These are phyloP conservation scores for Pseudomyrmex gracilis DNA, from an alignment of 1,140 invertebrate species.

Conservation along the genomic window DNA sequence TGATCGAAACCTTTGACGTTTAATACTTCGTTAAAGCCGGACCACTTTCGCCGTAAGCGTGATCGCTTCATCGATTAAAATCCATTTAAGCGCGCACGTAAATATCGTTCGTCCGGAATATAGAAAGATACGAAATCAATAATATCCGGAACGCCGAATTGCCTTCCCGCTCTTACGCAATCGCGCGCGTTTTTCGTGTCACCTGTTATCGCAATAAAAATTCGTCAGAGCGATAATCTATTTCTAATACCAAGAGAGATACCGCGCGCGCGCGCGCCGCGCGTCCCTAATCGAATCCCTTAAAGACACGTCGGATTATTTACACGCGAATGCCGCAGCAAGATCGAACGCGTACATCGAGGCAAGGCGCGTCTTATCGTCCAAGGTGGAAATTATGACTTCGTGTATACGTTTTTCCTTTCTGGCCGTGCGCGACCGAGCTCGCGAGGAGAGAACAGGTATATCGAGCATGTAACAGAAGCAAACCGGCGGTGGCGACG, in stretches of 20 bases:
- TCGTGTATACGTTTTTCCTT: conserved; percentile 39
- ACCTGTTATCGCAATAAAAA: conserved; percentile 51
- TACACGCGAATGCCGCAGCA: conserved; percentile 8
- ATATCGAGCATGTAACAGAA: conserved; percentile 50
- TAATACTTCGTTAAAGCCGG: conserved; percentile 44
- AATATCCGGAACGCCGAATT: conserved; percentile 47
- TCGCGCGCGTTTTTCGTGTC: conserved; percentile 25
- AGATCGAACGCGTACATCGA: conserved; percentile 33
- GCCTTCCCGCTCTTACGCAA: conserved; percentile 5
- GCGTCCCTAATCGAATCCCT: conserved; percentile 9
- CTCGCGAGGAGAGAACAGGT: conserved; percentile 30
- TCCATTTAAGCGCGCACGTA: conserved; percentile 39
- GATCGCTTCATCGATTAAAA: conserved; percentile 56
- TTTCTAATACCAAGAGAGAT: conserved; percentile 31
- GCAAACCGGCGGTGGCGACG: neutral
- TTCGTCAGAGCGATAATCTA: conserved; percentile 34
- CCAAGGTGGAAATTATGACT: conserved; percentile 50
- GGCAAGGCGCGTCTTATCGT: conserved; percentile 30
- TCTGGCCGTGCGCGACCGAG: conserved; percentile 1
- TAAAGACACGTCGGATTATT: conserved; percentile 31
- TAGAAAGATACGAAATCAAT: conserved; percentile 53
- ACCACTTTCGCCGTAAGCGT: conserved; percentile 22
- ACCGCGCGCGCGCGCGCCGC: neutral
- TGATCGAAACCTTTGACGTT: conserved; percentile 32
- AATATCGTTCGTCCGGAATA: conserved; percentile 39